Conservation (phyloP, 2,113 vertebrate species). For the Spea multiplicata region DNA sequence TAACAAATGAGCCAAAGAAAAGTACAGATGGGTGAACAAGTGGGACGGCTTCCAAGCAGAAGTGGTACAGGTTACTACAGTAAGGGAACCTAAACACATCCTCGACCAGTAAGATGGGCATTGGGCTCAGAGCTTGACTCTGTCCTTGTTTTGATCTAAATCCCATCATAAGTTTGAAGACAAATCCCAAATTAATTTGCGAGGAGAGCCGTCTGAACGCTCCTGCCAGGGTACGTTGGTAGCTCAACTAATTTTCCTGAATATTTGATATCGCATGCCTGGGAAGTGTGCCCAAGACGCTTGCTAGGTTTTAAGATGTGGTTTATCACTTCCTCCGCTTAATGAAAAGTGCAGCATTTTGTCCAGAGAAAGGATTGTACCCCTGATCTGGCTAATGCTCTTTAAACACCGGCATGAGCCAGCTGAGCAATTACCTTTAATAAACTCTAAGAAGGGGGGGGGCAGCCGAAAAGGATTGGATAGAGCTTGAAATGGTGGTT, state of each 20-base stretch:
- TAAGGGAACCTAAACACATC: too few relatives aligned
- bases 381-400: conserved; percentile 34
- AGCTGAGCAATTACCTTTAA: conserved; percentile 37
- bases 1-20: too few relatives aligned
- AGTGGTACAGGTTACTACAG: too few relatives aligned
- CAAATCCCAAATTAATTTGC: background rate
- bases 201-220: background rate
- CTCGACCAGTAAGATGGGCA: too few relatives aligned
- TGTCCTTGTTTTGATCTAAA: too few relatives aligned
- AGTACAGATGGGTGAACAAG: too few relatives aligned
- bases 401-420: conserved; percentile 37
- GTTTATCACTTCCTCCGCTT: conserved; percentile 25
- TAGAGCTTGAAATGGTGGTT: background rate
- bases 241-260: background rate
- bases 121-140: too few relatives aligned
- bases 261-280: conserved; percentile 10
- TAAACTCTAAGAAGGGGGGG: conserved; percentile 8
- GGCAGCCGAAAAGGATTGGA: too few relatives aligned
- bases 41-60: too few relatives aligned
- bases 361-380: conserved; percentile 23
- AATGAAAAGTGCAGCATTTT: conserved; percentile 45
- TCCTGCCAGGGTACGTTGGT: background rate
- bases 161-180: background rate
- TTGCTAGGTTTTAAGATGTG: conserved; percentile 22
- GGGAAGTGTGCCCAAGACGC: conserved; percentile 36